Evolutionary conservation across 2,888 invertebrate genomes (phyloP).

Genomic region (Phyllotreta striolata): DNA sequence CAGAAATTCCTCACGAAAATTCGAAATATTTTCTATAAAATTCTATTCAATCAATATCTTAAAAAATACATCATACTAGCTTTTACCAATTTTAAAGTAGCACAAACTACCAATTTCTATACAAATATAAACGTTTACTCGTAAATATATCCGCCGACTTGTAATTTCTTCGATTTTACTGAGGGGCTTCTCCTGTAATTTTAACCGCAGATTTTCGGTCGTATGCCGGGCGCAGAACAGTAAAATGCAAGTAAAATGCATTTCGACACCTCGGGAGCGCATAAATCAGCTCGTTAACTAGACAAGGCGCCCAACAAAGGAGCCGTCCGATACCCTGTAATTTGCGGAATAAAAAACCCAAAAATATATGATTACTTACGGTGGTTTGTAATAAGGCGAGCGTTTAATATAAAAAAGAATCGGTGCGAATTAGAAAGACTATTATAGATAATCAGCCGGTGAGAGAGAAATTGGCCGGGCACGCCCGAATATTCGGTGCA

Average conservation of each 20-base stretch:
- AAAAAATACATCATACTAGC: too few relatives aligned
- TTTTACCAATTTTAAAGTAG: too few relatives aligned
- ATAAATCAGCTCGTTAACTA: conserved; percentile 59
- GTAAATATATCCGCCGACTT: conserved; percentile 8
- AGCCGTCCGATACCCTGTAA: conserved; percentile 58
- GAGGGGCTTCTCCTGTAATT: conserved; percentile 10
- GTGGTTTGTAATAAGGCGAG: conserved; percentile 36
- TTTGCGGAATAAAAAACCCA: conserved; percentile 46
- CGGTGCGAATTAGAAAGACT: conserved; percentile 41
- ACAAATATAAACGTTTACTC: too few relatives aligned
- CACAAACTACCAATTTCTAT: too few relatives aligned
- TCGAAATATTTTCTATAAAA: too few relatives aligned
- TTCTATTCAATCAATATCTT: too few relatives aligned
- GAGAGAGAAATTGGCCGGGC: conserved; percentile 36
- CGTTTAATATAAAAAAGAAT: conserved; percentile 29
- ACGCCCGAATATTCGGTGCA: conserved; percentile 25
- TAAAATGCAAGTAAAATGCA: conserved; percentile 1
- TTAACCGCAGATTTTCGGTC: not conserved
- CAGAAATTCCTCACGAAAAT: too few relatives aligned
- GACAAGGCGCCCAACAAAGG: conserved; percentile 60
- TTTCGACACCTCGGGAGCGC: conserved; percentile 31
- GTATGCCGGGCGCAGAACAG: too few relatives aligned
- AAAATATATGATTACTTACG: conserved; percentile 40
- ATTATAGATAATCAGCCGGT: conserved; percentile 37
- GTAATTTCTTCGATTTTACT: conserved; percentile 5